phyloP scores from a whole-genome alignment of 2,113 vertebrate genomes.

The Equus przewalskii region DNA sequence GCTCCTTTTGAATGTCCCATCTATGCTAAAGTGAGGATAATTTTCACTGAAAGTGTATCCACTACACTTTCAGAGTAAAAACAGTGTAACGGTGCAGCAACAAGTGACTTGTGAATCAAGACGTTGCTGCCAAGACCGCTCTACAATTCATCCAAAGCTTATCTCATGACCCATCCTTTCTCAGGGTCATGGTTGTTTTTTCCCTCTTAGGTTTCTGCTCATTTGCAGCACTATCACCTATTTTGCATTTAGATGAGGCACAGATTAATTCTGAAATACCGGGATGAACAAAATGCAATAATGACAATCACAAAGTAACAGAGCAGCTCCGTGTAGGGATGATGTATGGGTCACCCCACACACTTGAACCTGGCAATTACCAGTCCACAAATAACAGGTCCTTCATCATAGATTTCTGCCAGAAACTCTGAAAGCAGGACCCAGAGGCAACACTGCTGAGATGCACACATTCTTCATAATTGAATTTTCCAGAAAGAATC shows the following conservation, averaged over 20 bases:
- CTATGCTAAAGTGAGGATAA: not conserved
- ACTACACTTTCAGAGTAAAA: not conserved
- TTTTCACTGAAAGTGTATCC: not conserved
- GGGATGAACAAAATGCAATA: not conserved
- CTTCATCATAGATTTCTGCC: not conserved
- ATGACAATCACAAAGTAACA: not conserved
- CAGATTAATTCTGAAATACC: slow-evolving; percentile 21
- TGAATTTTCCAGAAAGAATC: not conserved
- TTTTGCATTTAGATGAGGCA: slow-evolving; percentile 33
- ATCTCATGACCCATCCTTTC: not conserved
- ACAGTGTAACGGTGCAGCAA: not conserved
- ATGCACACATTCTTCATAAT: not conserved
- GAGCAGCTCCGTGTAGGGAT: too few relatives aligned
- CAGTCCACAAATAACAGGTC: not conserved
- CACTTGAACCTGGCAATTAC: not conserved
- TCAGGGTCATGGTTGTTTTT: not conserved
- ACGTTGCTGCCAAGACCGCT: too few relatives aligned
- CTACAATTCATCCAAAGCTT: not conserved
- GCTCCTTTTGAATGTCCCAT: not conserved
- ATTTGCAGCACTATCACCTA: not conserved
- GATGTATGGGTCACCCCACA: not conserved
- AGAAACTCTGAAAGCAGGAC: not conserved
- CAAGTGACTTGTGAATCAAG: not conserved
- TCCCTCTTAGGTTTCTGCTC: not conserved
- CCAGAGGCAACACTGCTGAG: not conserved